Evolutionary conservation across 2,113 vertebrate species (phyloP).

Genomic region (Fukomys damarensis): DNA sequence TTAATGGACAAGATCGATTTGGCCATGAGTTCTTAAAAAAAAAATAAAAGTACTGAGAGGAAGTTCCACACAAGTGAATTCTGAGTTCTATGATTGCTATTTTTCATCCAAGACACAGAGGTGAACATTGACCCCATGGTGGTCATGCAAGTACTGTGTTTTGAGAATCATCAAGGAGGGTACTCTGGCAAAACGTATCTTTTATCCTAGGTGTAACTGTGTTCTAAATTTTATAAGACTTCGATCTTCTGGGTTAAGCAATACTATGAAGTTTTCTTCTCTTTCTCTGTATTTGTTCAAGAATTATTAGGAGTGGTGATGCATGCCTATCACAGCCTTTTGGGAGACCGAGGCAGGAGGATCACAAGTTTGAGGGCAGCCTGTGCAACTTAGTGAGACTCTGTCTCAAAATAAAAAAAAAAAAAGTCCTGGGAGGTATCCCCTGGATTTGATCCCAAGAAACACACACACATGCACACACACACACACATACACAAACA

Average conservation of each 20-base stretch:
- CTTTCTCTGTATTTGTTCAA: neutral
- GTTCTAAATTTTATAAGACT: slow-evolving; percentile 14
- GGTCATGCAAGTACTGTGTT: neutral
- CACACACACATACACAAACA: neutral
- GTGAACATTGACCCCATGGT: neutral
- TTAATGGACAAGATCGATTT: neutral
- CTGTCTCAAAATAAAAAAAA: neutral
- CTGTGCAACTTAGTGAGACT: neutral
- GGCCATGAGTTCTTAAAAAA: neutral
- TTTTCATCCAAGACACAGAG: neutral
- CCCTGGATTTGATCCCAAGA: neutral
- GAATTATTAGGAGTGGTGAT: neutral
- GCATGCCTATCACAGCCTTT: neutral
- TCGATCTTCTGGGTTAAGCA: neutral
- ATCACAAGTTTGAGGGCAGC: neutral
- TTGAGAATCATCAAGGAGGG: neutral
- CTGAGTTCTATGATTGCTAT: neutral
- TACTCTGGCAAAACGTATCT: neutral
- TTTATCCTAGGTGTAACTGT: neutral
- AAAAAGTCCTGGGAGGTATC: neutral
- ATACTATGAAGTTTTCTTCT: neutral
- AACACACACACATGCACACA: neutral
- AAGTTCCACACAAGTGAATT: neutral
- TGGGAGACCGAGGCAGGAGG: neutral
- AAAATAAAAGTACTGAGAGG: neutral